Conservation (phyloP, 2,888 invertebrate species). For the Callinectes sapidus region DNA sequence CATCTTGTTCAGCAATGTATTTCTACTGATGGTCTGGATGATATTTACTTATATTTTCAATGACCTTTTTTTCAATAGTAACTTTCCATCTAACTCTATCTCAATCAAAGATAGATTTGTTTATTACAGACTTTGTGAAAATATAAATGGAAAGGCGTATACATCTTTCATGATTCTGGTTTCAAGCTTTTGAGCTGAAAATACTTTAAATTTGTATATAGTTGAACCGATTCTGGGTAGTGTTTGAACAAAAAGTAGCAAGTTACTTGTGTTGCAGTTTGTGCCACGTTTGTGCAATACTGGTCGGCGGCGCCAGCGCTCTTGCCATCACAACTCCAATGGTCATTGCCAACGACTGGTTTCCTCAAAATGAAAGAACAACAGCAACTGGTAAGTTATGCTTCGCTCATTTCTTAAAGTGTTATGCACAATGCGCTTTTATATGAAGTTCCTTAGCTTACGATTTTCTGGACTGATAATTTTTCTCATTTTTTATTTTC, state of each 20-base stretch:
- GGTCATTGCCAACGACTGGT: constrained; percentile 77
- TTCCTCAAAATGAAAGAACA: constrained; percentile 77
- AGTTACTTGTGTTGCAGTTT: constrained; percentile 73
- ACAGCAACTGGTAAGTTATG: constrained; percentile 76
- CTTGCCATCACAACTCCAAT: constrained; percentile 76
- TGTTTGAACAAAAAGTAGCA: background rate
- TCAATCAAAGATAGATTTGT: no score
- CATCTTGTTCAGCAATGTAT: no score
- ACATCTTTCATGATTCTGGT: background rate
- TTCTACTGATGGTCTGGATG: no score
- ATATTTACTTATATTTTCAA: no score
- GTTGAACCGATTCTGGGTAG: background rate
- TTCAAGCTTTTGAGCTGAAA: background rate
- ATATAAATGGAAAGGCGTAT: no score
- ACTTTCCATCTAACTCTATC: no score
- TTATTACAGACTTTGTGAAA: no score
- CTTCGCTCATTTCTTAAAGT: background rate
- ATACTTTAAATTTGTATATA: background rate
- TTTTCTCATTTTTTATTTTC: no score
- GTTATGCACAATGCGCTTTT: background rate
- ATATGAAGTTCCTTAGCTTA: background rate
- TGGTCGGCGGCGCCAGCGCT: constrained; percentile 77
- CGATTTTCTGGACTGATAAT: no score
- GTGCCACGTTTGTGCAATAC: constrained; percentile 75
- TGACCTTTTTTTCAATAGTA: no score